Base-by-base conservation (phyloP, 2,113 vertebrate species). In the Charina bottae region DNA sequence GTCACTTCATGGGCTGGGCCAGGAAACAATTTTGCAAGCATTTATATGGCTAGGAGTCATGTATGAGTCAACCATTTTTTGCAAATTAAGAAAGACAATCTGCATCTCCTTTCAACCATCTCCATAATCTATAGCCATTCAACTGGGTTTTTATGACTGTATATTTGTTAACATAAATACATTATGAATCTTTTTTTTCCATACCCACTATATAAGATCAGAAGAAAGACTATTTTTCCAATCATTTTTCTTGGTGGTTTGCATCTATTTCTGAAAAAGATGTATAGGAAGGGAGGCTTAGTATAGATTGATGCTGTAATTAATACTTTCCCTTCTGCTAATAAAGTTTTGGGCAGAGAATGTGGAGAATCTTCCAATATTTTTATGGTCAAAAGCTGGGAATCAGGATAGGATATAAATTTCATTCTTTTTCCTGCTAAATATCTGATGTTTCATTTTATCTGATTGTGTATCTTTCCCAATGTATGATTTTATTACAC, bases 21-120 rank as follows among this genome's bases (percentile, higher is more conserved):
- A 12, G 0, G 96, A 96, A 97, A 93, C 87, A 94, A 94, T 96
- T 96, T 96, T 97, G 96, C 91, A 96, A 95, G 94, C 89, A 59
- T 94, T 93, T n/a, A 1, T 95, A 90, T 89, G 94, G 96, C 96
- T 90, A 37, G 4, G 9, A 94, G 96, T 96, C 96, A 96, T 21
- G 64, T 89, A 90, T 94, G 94, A 97, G 95, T 97, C 96, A 96
- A 94, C 91, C 90, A 95, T 83, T 94, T 96, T 37, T 55, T 92
- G 93, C 55, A 92, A 83, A 94, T 93, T 95, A 96, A 95, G 86
- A 94, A 95, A 83, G 93, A 95, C 90, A 89, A 49, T 92, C 87
- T 93, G 89, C 87, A 92, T 91, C 93, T 91, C 93, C 95, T 96
- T 93, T 92, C 91, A 92, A 89, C 89, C 93, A 83, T 84, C 93